Evolutionary conservation across 2,888 invertebrate genomes (phyloP).

Genomic region (Onchidella celtica): DNA sequence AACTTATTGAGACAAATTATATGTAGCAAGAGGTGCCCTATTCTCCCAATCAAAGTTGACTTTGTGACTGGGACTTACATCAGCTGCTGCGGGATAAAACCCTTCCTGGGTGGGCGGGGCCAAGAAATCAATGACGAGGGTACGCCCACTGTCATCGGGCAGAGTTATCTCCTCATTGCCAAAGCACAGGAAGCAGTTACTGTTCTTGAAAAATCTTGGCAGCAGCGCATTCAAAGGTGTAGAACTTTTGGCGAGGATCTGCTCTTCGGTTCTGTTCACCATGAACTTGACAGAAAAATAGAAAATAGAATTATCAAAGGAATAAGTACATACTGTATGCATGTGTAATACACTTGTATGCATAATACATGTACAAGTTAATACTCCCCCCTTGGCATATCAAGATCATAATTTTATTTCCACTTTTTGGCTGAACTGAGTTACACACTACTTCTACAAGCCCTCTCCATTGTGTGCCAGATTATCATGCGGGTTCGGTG

Average conservation of each 20-base stretch:
- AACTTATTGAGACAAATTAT: too few species aligned
- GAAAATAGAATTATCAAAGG: not conserved
- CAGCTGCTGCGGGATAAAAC: constrained; percentile 55
- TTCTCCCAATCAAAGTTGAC: too few species aligned
- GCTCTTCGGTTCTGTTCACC: constrained; percentile 55
- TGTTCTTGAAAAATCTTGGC: constrained; percentile 56
- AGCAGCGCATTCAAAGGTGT: constrained; percentile 59
- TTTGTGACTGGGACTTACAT: constrained; percentile 53
- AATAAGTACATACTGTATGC: not conserved
- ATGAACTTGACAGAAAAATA: constrained; percentile 52
- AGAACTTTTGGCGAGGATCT: constrained; percentile 52
- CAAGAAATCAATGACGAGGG: constrained; percentile 59
- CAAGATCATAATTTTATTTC: too few species aligned
- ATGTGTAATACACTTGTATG: too few species aligned
- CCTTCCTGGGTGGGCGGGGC: constrained; percentile 58
- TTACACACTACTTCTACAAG: too few species aligned
- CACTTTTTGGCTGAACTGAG: too few species aligned
- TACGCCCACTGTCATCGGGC: constrained; percentile 51
- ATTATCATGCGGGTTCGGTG: too few species aligned
- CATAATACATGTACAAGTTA: too few species aligned
- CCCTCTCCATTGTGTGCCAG: too few species aligned
- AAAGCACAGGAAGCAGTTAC: constrained; percentile 57
- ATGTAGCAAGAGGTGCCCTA: too few species aligned
- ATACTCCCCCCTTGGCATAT: too few species aligned
- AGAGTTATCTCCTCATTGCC: constrained; percentile 53